These are phyloP conservation scores for Amphipyra berbera DNA, from an alignment of 2,888 invertebrate genomes.

Conservation along the genomic window DNA sequence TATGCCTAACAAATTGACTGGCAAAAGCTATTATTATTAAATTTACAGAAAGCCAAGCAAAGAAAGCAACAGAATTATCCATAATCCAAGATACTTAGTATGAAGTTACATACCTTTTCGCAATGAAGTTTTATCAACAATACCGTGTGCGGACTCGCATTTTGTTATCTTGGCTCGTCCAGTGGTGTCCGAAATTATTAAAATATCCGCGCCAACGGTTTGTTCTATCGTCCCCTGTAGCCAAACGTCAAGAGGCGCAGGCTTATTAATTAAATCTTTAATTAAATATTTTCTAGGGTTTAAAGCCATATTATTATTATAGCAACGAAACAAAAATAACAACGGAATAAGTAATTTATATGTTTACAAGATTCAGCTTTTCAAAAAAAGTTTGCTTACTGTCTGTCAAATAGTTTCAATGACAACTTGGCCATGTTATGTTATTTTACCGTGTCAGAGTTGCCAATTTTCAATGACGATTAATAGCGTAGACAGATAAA, in stretches of 20 bases:
- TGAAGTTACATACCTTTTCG: constrained; percentile 72
- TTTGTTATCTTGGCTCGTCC: constrained; percentile 83
- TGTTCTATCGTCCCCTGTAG: constrained; percentile 86
- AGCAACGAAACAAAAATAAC: neutral
- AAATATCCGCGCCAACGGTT: constrained; percentile 80
- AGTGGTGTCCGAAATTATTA: constrained; percentile 81
- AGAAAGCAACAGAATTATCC: too few relatives aligned
- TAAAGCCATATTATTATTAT: constrained; percentile 63
- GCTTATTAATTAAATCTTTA: constrained; percentile 75
- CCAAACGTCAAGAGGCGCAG: constrained; percentile 82
- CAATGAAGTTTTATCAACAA: constrained; percentile 77
- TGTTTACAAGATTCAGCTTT: neutral
- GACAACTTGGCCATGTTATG: too few relatives aligned
- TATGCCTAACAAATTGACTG: too few relatives aligned
- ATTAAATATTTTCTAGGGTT: constrained; percentile 79
- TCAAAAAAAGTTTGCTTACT: neutral
- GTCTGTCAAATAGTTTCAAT: too few relatives aligned
- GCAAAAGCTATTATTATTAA: neutral
- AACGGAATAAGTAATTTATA: neutral
- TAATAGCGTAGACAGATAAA: too few relatives aligned
- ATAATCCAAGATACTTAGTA: too few relatives aligned
- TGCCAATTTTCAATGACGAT: too few relatives aligned
- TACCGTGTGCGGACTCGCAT: constrained; percentile 81
- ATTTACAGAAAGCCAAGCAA: too few relatives aligned
- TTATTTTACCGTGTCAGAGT: too few relatives aligned